These are phyloP conservation scores for Chelonia mydas DNA, from an alignment of 2,797 vertebrate genomes.

Conservation along the genomic window DNA sequence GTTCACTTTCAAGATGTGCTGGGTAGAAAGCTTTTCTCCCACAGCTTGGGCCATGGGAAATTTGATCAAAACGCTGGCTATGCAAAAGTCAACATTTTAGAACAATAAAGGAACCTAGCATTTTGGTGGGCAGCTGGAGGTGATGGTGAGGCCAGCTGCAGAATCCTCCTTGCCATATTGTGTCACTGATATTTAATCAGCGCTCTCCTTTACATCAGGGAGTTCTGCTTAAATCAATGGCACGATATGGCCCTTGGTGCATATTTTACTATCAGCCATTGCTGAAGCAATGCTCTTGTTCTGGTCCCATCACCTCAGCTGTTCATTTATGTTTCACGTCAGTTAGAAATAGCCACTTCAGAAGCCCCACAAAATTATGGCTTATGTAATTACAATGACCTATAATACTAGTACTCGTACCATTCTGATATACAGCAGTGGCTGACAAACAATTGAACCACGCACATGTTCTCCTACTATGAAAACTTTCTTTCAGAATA, in stretches of 20 bases:
- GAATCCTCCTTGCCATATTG: background rate
- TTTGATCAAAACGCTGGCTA: rapidly evolving
- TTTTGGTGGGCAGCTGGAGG: background rate
- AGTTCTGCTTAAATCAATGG: background rate
- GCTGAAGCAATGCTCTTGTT: background rate
- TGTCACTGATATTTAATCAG: background rate
- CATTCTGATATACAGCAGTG: background rate
- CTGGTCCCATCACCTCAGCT: background rate
- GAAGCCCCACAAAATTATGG: background rate
- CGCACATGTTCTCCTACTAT: background rate
- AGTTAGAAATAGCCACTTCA: background rate
- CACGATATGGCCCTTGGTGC: background rate
- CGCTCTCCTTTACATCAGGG: background rate
- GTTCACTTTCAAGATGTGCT: constrained; percentile 5
- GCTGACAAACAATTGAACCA: background rate
- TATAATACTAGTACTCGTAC: background rate
- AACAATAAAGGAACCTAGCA: rapidly evolving
- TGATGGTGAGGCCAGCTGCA: background rate
- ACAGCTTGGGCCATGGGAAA: background rate
- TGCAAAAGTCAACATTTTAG: background rate
- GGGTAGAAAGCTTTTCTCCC: background rate
- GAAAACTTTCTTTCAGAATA: background rate
- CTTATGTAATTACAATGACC: background rate
- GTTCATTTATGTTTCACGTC: background rate
- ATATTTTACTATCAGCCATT: background rate